These are phyloP conservation scores for Petrocephalus microphthalmus DNA, from an alignment of 2,113 vertebrate species.

Conservation along the genomic window DNA sequence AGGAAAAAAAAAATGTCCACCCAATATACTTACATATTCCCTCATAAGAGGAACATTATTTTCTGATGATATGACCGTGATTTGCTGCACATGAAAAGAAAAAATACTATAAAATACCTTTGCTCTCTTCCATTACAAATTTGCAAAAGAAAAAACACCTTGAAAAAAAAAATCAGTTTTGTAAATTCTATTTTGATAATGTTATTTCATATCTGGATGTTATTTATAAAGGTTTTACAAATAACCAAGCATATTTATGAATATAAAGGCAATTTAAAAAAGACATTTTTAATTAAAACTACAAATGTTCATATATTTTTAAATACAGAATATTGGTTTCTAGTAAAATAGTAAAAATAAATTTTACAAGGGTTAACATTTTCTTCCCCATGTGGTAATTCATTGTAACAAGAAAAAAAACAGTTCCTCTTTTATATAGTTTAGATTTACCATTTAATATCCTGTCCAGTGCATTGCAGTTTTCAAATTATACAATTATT, in stretches of 20 bases:
- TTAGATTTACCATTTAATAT: conserved; percentile 36
- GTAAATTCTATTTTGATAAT: conserved; percentile 76
- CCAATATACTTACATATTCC: conserved; percentile 53
- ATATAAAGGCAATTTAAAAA: conserved; percentile 48
- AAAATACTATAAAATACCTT: conserved; percentile 51
- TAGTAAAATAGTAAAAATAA: conserved; percentile 61
- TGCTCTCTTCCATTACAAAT: conserved; percentile 64
- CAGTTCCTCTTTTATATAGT: conserved; percentile 27
- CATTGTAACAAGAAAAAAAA: conserved; percentile 50
- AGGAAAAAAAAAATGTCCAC: conserved; percentile 43
- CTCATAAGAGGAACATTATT: conserved; percentile 45
- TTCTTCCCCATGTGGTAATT: conserved; percentile 51
- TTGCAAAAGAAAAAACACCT: conserved; percentile 54
- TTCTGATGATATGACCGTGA: conserved; percentile 56
- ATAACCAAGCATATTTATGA: conserved; percentile 71
- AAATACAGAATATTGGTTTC: conserved; percentile 69
- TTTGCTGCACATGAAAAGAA: conserved; percentile 32
- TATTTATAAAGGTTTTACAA: conserved; percentile 71
- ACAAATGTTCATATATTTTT: conserved; percentile 76
- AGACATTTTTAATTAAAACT: conserved; percentile 68
- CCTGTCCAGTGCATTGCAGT: neutral
- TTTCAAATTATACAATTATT: neutral
- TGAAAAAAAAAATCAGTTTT: conserved; percentile 59
- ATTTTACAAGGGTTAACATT: conserved; percentile 63
- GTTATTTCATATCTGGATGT: conserved; percentile 76